Evolutionary conservation across 2,888 invertebrate genomes (phyloP), one percentile per base, ranked within the genome.

Genomic region (Heteropelma amictum): DNA sequence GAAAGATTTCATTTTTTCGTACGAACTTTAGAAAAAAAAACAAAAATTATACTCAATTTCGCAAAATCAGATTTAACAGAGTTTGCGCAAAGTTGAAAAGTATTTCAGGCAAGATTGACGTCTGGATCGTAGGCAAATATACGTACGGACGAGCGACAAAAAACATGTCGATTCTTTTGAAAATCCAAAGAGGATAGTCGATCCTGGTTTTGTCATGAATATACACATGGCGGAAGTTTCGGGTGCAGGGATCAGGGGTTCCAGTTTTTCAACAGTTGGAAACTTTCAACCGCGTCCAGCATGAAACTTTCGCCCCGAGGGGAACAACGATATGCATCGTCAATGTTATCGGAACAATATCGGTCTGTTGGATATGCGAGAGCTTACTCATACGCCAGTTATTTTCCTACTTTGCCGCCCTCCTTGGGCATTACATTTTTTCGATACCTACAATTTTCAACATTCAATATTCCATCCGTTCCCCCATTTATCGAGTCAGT

Each of bases 31-130:
- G n/a, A n/a, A n/a, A n/a, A n/a, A n/a, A n/a, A n/a, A n/a, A n/a
- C n/a, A n/a, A n/a, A n/a, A n/a, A n/a, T n/a, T n/a, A n/a, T n/a
- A n/a, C 98, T 98, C 89, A 99, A 92, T 77, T 98, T 99, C 91
- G 99, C 98, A 90, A 99, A 92, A 90, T 99, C 98, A 84, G 99
- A 98, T n/a, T n/a, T n/a, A n/a, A n/a, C n/a, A n/a, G n/a, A n/a
- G n/a, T n/a, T n/a, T n/a, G n/a, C n/a, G n/a, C n/a, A n/a, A n/a
- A n/a, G n/a, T n/a, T n/a, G n/a, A n/a, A n/a, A n/a, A n/a, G n/a
- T n/a, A n/a, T n/a, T n/a, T n/a, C n/a, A n/a, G n/a, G n/a, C n/a
- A n/a, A n/a, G n/a, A n/a, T n/a, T n/a, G n/a, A n/a, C n/a, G n/a
- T n/a, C n/a, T n/a, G n/a, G n/a, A n/a, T n/a, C n/a, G n/a, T n/a